Conservation (phyloP, 2,888 invertebrate genomes). For the Ochropacha duplaris region DNA sequence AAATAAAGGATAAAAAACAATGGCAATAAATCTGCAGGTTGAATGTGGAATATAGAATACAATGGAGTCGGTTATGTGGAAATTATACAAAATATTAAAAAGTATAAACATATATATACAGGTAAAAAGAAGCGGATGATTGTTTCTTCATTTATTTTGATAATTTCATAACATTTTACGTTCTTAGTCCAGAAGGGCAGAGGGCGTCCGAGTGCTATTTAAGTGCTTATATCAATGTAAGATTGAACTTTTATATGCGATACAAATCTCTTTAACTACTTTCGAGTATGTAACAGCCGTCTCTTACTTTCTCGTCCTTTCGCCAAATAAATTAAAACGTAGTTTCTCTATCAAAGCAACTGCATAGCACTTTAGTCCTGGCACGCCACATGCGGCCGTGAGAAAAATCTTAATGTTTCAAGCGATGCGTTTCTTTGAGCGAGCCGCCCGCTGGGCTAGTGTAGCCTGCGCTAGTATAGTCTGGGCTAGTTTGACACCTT, state of each 20-base stretch:
- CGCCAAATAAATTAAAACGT: constrained; percentile 37
- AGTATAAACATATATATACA: too few relatives aligned
- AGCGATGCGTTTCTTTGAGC: constrained; percentile 59
- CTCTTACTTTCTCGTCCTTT: constrained; percentile 17
- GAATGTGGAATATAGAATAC: constrained; percentile 31
- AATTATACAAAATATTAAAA: background rate
- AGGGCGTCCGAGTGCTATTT: too few relatives aligned
- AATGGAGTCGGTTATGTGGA: constrained; percentile 26
- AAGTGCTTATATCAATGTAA: too few relatives aligned
- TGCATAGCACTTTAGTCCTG: constrained; percentile 41
- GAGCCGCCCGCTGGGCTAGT: constrained; percentile 50
- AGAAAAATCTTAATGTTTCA: constrained; percentile 66
- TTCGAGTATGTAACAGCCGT: background rate
- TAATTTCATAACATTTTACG: too few relatives aligned
- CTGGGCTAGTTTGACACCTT: background rate
- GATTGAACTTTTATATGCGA: too few relatives aligned
- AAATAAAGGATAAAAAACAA: constrained; percentile 54
- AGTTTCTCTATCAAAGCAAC: constrained; percentile 35
- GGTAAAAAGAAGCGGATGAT: too few relatives aligned
- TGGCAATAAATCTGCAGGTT: constrained; percentile 64
- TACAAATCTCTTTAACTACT: too few relatives aligned
- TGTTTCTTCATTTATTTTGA: too few relatives aligned
- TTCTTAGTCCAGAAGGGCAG: too few relatives aligned
- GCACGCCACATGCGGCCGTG: constrained; percentile 62
- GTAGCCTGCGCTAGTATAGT: background rate